Evolutionary conservation across 2,113 vertebrate genomes (phyloP), one percentile per base, ranked within the genome.

Genomic region (Brienomyrus longianalis): DNA sequence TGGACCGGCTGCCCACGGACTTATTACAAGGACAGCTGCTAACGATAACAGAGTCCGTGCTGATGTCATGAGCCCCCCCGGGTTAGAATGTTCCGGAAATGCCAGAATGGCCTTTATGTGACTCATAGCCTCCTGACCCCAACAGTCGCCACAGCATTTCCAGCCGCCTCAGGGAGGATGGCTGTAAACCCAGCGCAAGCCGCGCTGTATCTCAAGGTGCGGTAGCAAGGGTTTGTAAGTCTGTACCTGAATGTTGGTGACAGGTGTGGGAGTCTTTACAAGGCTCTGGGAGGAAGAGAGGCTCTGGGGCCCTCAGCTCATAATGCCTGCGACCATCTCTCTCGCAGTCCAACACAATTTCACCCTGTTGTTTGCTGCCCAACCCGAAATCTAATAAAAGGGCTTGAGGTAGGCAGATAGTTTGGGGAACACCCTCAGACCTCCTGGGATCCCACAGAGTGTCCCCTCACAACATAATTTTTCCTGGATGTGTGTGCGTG

Each of bases 51-150:
- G 74, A 43, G 35, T 35, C 74, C 11, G 17, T 8, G 31, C 74
- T 43, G 74, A 43, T 80, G 31, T 80, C 74, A 43, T 80, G 35
- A 43, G 31, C 5, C 74, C 62, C 31, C 31, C 74, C 6, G 35
- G 74, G 35, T 39, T 19, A 35, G 74, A 80, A 80, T 43, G 74
- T 80, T 43, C 31, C 74, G 1, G 48, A 50, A 48, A 86, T 51
- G 47, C 23, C n/a, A 85, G 45, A 51, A 85, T 85, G 83, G 83
- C 83, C n/a, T 86, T 86, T 50, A 27, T 86, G 8, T 86, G 83
- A 86, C 83, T 86, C 48, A 31, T 27, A 86, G 19, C 83, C 45
- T 51, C 48, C 83, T 8, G 83, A 48, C 48, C 47, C 7, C 1
- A 11, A 15, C 21, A 50, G 23, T 8, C 10, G 45, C n/a, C 19